Evolutionary conservation across 2,888 invertebrate species (phyloP).

Genomic region (Pristionchus entomophagus): DNA sequence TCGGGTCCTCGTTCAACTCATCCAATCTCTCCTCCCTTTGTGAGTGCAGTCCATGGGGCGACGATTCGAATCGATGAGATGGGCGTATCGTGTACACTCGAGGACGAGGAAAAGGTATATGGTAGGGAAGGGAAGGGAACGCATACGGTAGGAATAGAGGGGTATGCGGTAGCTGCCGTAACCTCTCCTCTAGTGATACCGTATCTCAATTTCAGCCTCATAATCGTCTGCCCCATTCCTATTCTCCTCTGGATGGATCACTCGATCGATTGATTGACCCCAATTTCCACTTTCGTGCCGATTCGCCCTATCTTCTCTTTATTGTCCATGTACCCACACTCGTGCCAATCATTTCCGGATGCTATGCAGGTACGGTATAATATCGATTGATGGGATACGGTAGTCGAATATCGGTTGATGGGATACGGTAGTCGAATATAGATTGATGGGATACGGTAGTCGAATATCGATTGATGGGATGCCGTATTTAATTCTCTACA

Average conservation of each 20-base stretch:
- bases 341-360: slow-evolving; percentile 30
- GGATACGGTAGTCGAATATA: too few relatives aligned
- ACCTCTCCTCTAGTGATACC: background rate
- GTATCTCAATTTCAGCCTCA: slow-evolving; percentile 28
- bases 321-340: slow-evolving; percentile 28
- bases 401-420: too few relatives aligned
- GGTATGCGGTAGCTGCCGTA: too few relatives aligned
- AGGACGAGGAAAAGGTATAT: slow-evolving; percentile 24
- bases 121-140: too few relatives aligned
- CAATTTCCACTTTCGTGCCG: slow-evolving; percentile 42
- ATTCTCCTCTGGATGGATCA: background rate
- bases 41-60: slow-evolving; percentile 1
- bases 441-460: too few relatives aligned
- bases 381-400: too few relatives aligned
- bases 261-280: background rate
- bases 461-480: too few relatives aligned
- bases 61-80: slow-evolving; percentile 25
- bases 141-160: too few relatives aligned
- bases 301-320: slow-evolving; percentile 35
- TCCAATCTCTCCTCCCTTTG: slow-evolving; percentile 25
- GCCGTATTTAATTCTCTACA: too few relatives aligned
- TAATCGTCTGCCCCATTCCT: background rate
- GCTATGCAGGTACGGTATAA: slow-evolving; percentile 36
- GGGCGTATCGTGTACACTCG: background rate
- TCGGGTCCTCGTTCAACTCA: background rate